Evolutionary conservation across 2,113 vertebrate species (phyloP).

Genomic region (Seriola dumerili): DNA sequence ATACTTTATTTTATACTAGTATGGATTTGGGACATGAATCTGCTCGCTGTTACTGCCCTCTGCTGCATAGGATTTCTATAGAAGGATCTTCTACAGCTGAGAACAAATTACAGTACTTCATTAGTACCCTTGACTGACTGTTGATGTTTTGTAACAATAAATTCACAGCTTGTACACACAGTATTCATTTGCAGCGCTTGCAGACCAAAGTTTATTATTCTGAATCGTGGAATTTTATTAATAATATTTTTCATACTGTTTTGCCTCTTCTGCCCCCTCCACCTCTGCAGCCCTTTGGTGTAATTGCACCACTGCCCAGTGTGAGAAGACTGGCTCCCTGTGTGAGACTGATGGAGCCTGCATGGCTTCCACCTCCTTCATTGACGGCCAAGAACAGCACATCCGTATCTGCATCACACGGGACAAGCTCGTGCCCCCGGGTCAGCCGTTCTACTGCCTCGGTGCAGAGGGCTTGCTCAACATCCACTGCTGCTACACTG

Average conservation of each 20-base stretch:
- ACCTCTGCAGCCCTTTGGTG: conserved; percentile 88
- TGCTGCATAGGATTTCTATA: conserved; percentile 5
- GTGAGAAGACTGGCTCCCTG: conserved; percentile 89
- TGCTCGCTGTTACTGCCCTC: conserved; percentile 13
- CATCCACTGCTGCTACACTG: conserved; percentile 94
- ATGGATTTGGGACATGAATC: neutral
- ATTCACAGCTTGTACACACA: neutral
- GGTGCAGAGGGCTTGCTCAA: conserved; percentile 92
- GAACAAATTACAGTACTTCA: neutral
- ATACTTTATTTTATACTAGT: neutral
- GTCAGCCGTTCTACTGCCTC: conserved; percentile 94
- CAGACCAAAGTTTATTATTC: neutral
- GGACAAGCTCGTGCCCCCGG: conserved; percentile 89
- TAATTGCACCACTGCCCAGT: conserved; percentile 88
- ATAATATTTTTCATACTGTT: neutral
- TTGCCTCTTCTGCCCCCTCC: neutral
- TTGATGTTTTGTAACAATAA: neutral
- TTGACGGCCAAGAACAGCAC: conserved; percentile 88
- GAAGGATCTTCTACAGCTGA: neutral
- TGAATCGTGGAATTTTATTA: neutral
- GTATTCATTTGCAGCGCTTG: neutral
- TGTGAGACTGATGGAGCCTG: conserved; percentile 96
- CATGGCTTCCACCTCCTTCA: conserved; percentile 93
- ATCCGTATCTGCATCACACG: conserved; percentile 91
- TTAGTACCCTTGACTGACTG: neutral